phyloP scores from a whole-genome alignment of 2,113 vertebrate genomes.

The Mormyrus lacerda region DNA sequence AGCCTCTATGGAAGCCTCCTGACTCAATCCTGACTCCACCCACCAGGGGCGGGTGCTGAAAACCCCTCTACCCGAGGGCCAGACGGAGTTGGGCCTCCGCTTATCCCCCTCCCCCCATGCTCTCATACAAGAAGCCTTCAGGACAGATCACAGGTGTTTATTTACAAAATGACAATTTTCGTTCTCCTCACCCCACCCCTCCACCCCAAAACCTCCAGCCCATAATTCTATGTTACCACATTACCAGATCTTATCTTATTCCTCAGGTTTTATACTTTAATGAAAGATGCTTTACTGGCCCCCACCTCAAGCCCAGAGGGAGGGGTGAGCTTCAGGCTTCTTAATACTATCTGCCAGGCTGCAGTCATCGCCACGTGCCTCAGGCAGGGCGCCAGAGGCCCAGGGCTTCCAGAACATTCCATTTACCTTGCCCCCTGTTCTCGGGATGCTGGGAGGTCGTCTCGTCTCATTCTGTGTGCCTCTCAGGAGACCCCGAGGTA shows the following conservation, averaged over 20 bases:
- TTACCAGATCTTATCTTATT: slow-evolving; percentile 73
- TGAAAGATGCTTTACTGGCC: slow-evolving; percentile 66
- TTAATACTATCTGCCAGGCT: slow-evolving; percentile 57
- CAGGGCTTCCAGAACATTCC: not conserved
- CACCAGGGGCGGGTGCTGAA: slow-evolving; percentile 37
- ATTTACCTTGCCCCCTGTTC: not conserved
- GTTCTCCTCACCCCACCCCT: slow-evolving; percentile 33
- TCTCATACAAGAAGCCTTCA: slow-evolving; percentile 57
- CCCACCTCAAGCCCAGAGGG: slow-evolving; percentile 29
- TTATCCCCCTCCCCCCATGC: slow-evolving; percentile 15
- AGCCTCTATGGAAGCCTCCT: not conserved
- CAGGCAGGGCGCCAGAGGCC: slow-evolving; percentile 32
- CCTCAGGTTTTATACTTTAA: slow-evolving; percentile 65
- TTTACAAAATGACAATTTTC: slow-evolving; percentile 72
- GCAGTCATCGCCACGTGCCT: slow-evolving; percentile 46
- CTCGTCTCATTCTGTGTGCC: not conserved
- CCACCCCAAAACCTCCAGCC: slow-evolving; percentile 2
- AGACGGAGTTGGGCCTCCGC: slow-evolving; percentile 51
- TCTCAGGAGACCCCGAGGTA: not conserved
- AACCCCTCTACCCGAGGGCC: slow-evolving; percentile 43
- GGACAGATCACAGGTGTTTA: slow-evolving; percentile 71
- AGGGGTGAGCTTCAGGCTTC: slow-evolving; percentile 58
- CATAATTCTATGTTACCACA: slow-evolving; percentile 70
- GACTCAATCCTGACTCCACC: slow-evolving; percentile 41
- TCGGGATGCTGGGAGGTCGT: not conserved